phyloP scores from a whole-genome alignment of 2,888 invertebrate genomes.

The Emmelina monodactyla region DNA sequence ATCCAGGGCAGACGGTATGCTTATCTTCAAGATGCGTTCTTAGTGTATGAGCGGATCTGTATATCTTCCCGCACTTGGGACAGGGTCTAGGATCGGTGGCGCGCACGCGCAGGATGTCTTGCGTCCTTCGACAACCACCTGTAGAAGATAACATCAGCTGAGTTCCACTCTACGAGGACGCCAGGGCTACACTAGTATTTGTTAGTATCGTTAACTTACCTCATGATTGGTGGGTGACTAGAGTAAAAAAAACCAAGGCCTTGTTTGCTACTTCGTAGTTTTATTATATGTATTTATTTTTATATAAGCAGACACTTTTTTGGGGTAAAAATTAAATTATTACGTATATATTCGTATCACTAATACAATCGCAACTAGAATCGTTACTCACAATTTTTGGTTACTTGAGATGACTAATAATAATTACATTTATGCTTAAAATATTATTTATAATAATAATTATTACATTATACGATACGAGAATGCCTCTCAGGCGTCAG shows the following conservation, averaged over 20 bases:
- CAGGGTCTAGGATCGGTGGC: constrained; percentile 93
- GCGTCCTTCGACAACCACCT: constrained; percentile 76
- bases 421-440: constrained; percentile 46
- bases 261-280: constrained; percentile 59
- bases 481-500: constrained; percentile 62
- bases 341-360: constrained; percentile 65
- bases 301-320: constrained; percentile 62
- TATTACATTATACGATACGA: constrained; percentile 49
- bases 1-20: constrained; percentile 92
- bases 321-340: constrained; percentile 64
- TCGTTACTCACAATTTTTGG: constrained; percentile 64
- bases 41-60: constrained; percentile 89
- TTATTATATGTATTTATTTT: constrained; percentile 51
- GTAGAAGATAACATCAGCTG: constrained; percentile 13
- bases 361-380: constrained; percentile 64
- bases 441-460: constrained; percentile 25
- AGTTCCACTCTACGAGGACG: no score
- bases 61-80: constrained; percentile 92
- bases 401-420: constrained; percentile 54
- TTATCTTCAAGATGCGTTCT: constrained; percentile 92
- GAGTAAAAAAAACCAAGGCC: constrained; percentile 5
- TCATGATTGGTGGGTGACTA: no score
- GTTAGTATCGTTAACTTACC: no score
- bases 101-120: constrained; percentile 86
- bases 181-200: no score